These are phyloP conservation scores for Sebastes steindachneri DNA, from an alignment of 2,797 vertebrate genomes.

Conservation along the genomic window DNA sequence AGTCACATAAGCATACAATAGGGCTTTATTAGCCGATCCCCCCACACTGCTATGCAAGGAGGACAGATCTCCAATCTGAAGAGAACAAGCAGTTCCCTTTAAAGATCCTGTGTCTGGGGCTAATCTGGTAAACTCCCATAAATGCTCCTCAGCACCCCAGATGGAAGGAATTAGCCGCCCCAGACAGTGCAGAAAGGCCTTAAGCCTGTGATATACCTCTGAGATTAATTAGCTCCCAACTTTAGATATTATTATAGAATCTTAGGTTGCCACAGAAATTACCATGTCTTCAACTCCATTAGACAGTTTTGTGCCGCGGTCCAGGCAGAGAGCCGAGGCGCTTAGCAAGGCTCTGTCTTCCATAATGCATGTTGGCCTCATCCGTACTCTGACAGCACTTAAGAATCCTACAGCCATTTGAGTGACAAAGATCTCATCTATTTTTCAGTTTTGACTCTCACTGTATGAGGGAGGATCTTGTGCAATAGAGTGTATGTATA, in stretches of 20 bases:
- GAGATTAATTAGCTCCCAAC: constrained; percentile 85
- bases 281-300: constrained; percentile 72
- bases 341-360: constrained; percentile 74
- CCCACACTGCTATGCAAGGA: constrained; percentile 57
- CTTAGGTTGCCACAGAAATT: constrained; percentile 76
- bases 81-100: constrained; percentile 79
- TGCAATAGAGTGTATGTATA: neutral
- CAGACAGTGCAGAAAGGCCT: constrained; percentile 70
- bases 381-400: constrained; percentile 82
- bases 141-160: constrained; percentile 77
- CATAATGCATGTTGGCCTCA: constrained; percentile 85
- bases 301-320: constrained; percentile 74
- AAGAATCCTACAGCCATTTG: constrained; percentile 84
- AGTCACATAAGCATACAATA: constrained; percentile 73
- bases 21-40: constrained; percentile 67
- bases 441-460: constrained; percentile 84
- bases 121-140: constrained; percentile 84
- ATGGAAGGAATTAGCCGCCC: constrained; percentile 80
- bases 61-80: constrained; percentile 78
- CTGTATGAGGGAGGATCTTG: constrained; percentile 58
- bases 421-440: constrained; percentile 88
- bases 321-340: constrained; percentile 62
- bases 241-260: constrained; percentile 80
- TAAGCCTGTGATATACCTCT: constrained; percentile 78
- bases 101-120: constrained; percentile 75